phyloP scores from a whole-genome alignment of 2,113 vertebrate genomes.

The Microtus oregoni region DNA sequence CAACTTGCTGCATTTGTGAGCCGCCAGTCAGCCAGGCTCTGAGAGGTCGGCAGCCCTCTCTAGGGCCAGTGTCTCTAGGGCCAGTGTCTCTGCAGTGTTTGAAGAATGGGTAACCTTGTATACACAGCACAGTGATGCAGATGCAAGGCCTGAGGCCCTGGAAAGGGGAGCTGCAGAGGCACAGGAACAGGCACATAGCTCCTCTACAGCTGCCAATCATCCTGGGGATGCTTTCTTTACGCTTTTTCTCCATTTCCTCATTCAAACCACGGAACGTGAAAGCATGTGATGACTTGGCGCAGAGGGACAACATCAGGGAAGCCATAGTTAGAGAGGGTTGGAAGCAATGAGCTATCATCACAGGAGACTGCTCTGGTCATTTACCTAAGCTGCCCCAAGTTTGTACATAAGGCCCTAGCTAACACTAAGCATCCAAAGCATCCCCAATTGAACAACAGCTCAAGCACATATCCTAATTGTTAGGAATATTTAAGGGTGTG shows the following conservation, averaged over 20 bases:
- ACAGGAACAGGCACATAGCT: accelerated
- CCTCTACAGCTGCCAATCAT: background rate
- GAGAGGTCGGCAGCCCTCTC: background rate
- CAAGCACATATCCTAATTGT: background rate
- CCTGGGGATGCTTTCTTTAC: no score
- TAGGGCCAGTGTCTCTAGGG: background rate
- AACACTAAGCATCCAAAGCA: background rate
- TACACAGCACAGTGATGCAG: background rate
- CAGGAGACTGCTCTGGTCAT: background rate
- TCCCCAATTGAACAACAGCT: background rate
- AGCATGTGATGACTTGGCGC: background rate
- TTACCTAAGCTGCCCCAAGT: background rate
- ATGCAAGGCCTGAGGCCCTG: background rate
- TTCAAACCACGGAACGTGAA: background rate
- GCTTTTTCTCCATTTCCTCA: background rate
- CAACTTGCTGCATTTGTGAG: background rate
- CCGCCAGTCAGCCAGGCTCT: background rate
- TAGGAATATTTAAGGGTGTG: background rate
- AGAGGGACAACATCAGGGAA: background rate
- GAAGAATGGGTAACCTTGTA: background rate
- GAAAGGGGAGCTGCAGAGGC: background rate
- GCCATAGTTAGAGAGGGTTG: background rate
- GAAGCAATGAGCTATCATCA: accelerated
- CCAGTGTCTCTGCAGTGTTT: background rate
- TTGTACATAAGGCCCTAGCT: background rate